Percentiles rank a stretch among this genome's conserved stretches.
Conservation (phyloP, 2,888 invertebrate genomes). For the Icerya purchasi region DNA sequence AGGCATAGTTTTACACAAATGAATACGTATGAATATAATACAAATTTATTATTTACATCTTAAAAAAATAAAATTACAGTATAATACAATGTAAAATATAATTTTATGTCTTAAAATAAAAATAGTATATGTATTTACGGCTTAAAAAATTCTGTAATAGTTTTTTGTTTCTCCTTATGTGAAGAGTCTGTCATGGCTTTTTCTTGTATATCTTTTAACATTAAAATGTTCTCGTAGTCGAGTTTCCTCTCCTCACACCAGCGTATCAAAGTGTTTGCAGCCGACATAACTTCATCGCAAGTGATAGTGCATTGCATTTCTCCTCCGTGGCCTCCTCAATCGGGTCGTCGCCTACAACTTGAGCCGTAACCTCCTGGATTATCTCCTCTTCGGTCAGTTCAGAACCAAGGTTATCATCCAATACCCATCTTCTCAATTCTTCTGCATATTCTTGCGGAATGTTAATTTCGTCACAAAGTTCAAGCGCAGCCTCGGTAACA, state of each 20-base stretch:
- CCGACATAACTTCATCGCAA: background rate
- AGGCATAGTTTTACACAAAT: no score
- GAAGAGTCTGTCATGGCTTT: background rate
- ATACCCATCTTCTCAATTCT: background rate
- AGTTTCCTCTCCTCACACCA: background rate
- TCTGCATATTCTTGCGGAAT: background rate
- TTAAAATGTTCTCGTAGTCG: background rate
- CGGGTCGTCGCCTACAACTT: background rate
- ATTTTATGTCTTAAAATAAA: no score
- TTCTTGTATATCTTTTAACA: background rate
- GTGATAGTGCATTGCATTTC: no score
- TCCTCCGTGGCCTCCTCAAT: background rate
- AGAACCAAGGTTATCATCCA: background rate
- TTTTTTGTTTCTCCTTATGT: no score
- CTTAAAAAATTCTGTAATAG: no score
- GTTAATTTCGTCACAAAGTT: background rate
- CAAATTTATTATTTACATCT: no score
- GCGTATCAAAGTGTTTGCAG: background rate
- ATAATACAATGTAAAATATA: no score
- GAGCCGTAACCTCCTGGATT: background rate
- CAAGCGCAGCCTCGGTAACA: background rate
- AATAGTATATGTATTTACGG: no score
- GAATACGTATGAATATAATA: no score
- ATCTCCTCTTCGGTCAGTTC: background rate
- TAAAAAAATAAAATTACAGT: no score